Conservation (phyloP, 2,888 invertebrate genomes). For the Zaprionus obscuricornis region DNA sequence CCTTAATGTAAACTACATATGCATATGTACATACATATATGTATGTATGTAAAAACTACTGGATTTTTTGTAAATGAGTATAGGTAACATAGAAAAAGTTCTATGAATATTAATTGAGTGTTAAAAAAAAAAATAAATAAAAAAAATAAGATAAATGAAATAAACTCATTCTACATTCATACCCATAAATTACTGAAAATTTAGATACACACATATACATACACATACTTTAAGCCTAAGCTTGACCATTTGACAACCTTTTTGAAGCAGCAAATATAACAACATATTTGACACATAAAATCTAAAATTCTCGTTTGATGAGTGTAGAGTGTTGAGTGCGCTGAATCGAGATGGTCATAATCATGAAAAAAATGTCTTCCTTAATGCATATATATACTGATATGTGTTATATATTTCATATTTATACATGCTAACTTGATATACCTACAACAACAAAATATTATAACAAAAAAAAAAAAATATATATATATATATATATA, state of each 20-base stretch:
- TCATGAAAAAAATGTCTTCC: conserved; percentile 78
- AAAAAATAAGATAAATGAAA: conserved; percentile 10
- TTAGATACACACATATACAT: conserved; percentile 60
- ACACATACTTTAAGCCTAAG: conserved; percentile 58
- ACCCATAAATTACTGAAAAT: conserved; percentile 27
- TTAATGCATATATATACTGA: conserved; percentile 75
- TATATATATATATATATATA: conserved; percentile 41
- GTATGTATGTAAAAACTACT: conserved; percentile 41
- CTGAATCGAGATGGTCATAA: conserved; percentile 68
- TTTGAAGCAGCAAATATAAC: conserved; percentile 5
- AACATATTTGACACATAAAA: conserved; percentile 12
- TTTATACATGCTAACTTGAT: conserved; percentile 49
- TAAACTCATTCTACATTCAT: conserved; percentile 3
- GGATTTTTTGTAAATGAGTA: conserved; percentile 58
- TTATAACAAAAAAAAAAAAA: conserved; percentile 1
- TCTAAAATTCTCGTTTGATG: conserved; percentile 18
- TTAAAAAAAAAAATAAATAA: conserved; percentile 12
- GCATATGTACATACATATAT: not conserved
- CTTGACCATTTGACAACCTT: conserved; percentile 58
- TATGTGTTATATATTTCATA: conserved; percentile 70
- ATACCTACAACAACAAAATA: conserved; percentile 45
- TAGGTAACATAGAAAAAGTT: conserved; percentile 20
- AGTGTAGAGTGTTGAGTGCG: conserved; percentile 40
- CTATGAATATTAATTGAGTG: conserved; percentile 53
- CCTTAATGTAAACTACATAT: conserved; percentile 45